Percentiles rank a stretch among this genome's conserved stretches.
Evolutionary conservation across 2,113 vertebrate genomes (phyloP).

Genomic region (Dermatemys mawii): DNA sequence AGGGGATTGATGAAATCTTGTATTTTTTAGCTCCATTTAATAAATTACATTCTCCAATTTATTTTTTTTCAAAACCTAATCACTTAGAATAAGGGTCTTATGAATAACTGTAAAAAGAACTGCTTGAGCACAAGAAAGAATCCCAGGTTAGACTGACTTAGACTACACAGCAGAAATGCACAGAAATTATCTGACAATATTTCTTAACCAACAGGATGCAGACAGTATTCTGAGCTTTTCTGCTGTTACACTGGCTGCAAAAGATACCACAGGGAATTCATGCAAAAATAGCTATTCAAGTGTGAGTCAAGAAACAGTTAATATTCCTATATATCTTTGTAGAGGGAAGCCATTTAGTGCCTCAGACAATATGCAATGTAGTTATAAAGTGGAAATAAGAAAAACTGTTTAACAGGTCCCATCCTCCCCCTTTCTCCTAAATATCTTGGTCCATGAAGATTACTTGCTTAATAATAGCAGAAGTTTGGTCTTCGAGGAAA

Average conservation of each 20-base stretch:
- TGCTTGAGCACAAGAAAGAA: conserved; percentile 22
- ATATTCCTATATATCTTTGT: conserved; percentile 46
- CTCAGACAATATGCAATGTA: conserved; percentile 53
- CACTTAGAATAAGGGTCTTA: not conserved
- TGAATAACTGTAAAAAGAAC: conserved; percentile 8
- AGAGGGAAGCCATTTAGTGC: conserved; percentile 47
- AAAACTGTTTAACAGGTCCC: conserved; percentile 60
- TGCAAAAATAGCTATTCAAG: conserved; percentile 36
- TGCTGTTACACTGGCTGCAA: conserved; percentile 44
- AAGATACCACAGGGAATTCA: conserved; percentile 43
- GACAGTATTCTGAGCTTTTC: conserved; percentile 30
- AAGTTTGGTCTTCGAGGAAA: conserved; percentile 39
- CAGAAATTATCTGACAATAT: not conserved
- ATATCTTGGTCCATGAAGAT: not conserved
- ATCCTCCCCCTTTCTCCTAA: conserved; percentile 33
- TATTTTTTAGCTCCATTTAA: conserved; percentile 39
- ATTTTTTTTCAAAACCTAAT: not conserved
- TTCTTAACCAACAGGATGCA: conserved; percentile 46
- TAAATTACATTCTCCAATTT: conserved; percentile 9
- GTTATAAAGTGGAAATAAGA: conserved; percentile 63
- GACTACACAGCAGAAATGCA: conserved; percentile 33
- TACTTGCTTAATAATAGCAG: conserved; percentile 53
- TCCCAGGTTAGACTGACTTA: conserved; percentile 5
- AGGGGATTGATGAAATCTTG: conserved; percentile 12
- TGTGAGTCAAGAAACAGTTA: conserved; percentile 42